Evolutionary conservation across 2,888 invertebrate species (phyloP).

Genomic region (Mellilla xanthometata): DNA sequence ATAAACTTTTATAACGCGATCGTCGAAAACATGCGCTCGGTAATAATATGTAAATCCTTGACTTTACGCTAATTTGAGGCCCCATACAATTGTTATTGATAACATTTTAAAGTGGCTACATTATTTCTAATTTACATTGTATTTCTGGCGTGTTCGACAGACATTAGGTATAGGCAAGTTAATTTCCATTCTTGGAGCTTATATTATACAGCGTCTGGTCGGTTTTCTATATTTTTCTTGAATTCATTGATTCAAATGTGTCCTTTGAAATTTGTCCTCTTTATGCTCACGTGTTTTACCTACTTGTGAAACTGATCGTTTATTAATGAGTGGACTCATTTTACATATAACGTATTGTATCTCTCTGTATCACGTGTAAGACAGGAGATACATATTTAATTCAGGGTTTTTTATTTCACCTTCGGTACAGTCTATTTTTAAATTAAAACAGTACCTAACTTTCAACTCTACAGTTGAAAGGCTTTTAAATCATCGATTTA

Average conservation of each 20-base stretch:
- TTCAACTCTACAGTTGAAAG: too few relatives aligned
- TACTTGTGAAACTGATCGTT: conserved; percentile 10
- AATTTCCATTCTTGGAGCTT: conserved; percentile 9
- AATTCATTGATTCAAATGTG: conserved; percentile 10
- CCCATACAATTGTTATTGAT: conserved; percentile 43
- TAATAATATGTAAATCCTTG: conserved; percentile 35
- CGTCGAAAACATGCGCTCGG: background rate
- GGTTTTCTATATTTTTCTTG: conserved; percentile 26
- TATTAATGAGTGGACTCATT: conserved; percentile 8
- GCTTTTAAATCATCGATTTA: too few relatives aligned
- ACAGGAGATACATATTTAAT: background rate
- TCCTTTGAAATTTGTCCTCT: conserved; percentile 7
- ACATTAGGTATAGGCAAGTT: conserved; percentile 1
- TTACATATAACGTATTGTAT: background rate
- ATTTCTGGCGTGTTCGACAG: conserved; percentile 9
- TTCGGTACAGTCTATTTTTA: too few relatives aligned
- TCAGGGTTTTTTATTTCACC: too few relatives aligned
- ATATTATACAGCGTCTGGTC: conserved; percentile 9
- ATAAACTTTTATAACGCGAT: background rate
- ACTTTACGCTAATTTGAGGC: conserved; percentile 26
- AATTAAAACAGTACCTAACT: too few relatives aligned
- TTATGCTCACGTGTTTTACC: conserved; percentile 24
- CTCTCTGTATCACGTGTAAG: conserved; percentile 3
- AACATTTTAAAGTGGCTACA: conserved; percentile 23
- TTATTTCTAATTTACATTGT: conserved; percentile 16